Evolutionary conservation across 2,113 vertebrate species (phyloP), one percentile per base, ranked within the genome.

Genomic region (Chaetops frenatus): DNA sequence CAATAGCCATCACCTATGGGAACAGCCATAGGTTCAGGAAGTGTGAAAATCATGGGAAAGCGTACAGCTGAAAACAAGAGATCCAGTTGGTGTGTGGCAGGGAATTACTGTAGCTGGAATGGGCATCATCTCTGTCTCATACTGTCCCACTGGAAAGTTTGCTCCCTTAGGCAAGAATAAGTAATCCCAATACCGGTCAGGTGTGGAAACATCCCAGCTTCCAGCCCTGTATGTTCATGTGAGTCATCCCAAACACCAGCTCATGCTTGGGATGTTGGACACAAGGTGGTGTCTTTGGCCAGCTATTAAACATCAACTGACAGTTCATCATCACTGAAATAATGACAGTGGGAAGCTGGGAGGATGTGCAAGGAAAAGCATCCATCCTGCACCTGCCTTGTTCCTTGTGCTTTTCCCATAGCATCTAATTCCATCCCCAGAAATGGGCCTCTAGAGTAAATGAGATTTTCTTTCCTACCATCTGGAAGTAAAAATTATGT

Each of bases 1-100:
- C 98, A 17, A 99, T 99, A 88, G 98, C 99, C 98, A 99, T 99
- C 93, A 99, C 99, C 99, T 99, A 15, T 4, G 33, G 9, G 62
- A 92, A 92, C 83, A 71, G 53, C 58, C 70, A 0, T 44, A 38
- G 33, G 4, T 9, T 60, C 73, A 81, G 82, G 70, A 72, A 31
- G 8, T 9, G 1, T 36, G 36, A 81, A 56, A 77, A 18, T 9
- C 47, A 17, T 1, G 5, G 45, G 74, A 47, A 77, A 73, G 60
- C 22, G 17, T 3, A 79, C 7, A 35, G 50, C 77, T 93, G 42
- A 58, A 91, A 95, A 57, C 38, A 22, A 79, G 67, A 35, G 60
- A 57, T 67, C n/a, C 40, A 14, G 0, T 54, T 71, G 20, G 36
- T 0, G 3, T 15, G 8, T 10, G 48, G 69, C 38, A 89, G 83